These are phyloP conservation scores for Bettongia penicillata DNA, from an alignment of 2,113 vertebrate species.

Conservation along the genomic window DNA sequence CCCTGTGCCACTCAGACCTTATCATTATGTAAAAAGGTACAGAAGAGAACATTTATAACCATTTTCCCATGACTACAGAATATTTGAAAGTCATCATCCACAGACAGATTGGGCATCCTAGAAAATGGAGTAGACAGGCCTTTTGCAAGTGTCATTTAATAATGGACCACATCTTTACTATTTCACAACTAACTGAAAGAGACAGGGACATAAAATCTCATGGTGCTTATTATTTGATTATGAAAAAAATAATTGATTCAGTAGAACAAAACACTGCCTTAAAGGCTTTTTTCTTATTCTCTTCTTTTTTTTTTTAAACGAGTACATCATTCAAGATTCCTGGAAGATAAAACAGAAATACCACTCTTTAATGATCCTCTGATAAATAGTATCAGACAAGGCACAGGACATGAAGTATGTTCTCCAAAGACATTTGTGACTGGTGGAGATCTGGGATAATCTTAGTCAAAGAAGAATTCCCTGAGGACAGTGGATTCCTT, in stretches of 20 bases:
- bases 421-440: neutral
- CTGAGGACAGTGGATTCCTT: neutral
- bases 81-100: neutral
- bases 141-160: neutral
- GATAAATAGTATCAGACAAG: neutral
- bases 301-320: no score
- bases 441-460: neutral
- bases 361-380: neutral
- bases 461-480: neutral
- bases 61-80: neutral
- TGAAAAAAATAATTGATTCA: neutral
- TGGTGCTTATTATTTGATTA: neutral
- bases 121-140: neutral
- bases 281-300: neutral
- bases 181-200: neutral
- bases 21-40: neutral
- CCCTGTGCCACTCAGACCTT: neutral
- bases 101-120: neutral
- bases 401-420: neutral
- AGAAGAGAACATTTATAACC: neutral
- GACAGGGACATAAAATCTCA: neutral
- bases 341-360: neutral
- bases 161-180: neutral
- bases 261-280: neutral
- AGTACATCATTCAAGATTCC: neutral